Base-by-base conservation (phyloP, 1,140 invertebrate species). In the Leptonema lineaticorne region DNA sequence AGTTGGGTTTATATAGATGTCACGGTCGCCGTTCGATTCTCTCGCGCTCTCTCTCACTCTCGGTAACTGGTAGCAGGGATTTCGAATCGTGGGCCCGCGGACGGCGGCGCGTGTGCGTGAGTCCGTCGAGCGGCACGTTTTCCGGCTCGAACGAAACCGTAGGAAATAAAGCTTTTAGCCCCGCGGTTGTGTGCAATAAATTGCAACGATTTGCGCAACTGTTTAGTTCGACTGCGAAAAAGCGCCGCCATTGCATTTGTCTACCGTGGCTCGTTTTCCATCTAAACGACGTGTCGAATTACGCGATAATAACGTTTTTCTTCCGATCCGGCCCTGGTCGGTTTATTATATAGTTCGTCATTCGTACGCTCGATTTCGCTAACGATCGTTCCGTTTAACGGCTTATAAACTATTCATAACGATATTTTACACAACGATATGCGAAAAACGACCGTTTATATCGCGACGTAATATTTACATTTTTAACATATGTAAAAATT, bases 101-200 rank as follows among this genome's bases (percentile, higher is more conserved):
- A 28, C 56, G 20, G 22, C 11, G n/a, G 11, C 11, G 26, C 26
- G 20, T n/a, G 37, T 68, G 56, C 57, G 57, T 60, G 56, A 41
- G 37, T 16, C 27, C 27, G n/a, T n/a, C 11, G 37, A 41, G 37
- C 37, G 37, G 29, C 29, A 24, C 37, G 37, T 16, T 6, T 16
- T 18, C 22, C 50, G 28, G 46, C 22, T 46, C n/a, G n/a, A 63
- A 45, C 68, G 60, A 71, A 71, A 68, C 62, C 69, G 66, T 69
- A 69, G 70, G 67, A 69, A 71, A 71, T 71, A 71, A 71, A 71
- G 70, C 70, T 71, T 69, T 71, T 71, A 71, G 63, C 62, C 67
- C n/a, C 70, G 66, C 41, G 56, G 67, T n/a, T 37, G 29, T 29
- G 2, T 14, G 67, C 63, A 22, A 68, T 69, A 66, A 71, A 69